Base-by-base conservation (phyloP, 2,113 vertebrate genomes). In the Puntigrus tetrazona region DNA sequence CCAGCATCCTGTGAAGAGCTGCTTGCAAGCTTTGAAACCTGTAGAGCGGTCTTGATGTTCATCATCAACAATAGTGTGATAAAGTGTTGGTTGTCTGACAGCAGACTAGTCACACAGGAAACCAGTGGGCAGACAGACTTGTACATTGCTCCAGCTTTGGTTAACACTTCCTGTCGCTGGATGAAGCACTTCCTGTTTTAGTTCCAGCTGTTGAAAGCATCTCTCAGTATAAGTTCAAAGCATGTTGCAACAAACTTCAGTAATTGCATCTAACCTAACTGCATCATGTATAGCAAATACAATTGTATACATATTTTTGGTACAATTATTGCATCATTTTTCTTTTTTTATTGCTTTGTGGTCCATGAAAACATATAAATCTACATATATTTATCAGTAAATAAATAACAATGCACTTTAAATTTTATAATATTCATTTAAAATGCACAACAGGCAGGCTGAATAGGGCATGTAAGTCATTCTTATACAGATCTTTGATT, bases 101-200 rank as follows among this genome's bases (percentile, higher is more conserved):
- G 80, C 38, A 84, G 87, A 84, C 84, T 76, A 87, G 87, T 88
- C 85, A 87, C 83, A 85, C 88, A 85, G 88, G 88, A 88, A 88
- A 88, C 88, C 88, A 87, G 88, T 85, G 85, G 88, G 88, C 88
- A 88, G 88, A 88, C 88, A 87, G 88, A 34, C 85, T 78, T 86
- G 78, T 67, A 86, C 83, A 80, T 78, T 45, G 78, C 87, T 86
- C 83, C 59, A 87, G 69, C 86, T 88, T 72, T 85, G 88, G 88
- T 86, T 88, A 88, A 55, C 84, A 85, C 88, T 88, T 88, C 88
- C 85, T 85, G 88, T 88, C 70, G 25, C 83, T 82, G 80, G 83
- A 86, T 85, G 83, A 85, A 87, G 67, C 80, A 73, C 84, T 88
- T 88, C 88, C 88, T 88, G 88, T 87, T 83, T 83, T 57, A 78